Base-by-base conservation (phyloP, 1,140 invertebrate genomes). In the Capitella teleta region DNA sequence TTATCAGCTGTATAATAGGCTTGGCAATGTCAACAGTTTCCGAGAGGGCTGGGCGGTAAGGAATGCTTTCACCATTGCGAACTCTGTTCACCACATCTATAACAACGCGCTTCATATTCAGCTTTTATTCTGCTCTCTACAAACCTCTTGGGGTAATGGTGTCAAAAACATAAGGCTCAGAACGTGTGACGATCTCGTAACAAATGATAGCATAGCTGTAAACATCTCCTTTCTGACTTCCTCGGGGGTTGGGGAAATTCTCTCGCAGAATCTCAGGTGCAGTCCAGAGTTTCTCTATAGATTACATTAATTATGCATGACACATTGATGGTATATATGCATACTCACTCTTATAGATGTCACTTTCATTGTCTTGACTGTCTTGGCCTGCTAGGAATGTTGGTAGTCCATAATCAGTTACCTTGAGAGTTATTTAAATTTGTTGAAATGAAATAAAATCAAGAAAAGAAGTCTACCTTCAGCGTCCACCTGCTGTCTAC, bases 401-500 rank as follows among this genome's bases (percentile, higher is more conserved):
- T 16, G 52, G 46, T 26, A 53, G 41, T 10, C 52, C 52, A 24
- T 53, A 53, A 26, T 53, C 52, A n/a, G n/a, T n/a, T n/a, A n/a
- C n/a, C n/a, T n/a, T n/a, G n/a, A n/a, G n/a, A n/a, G n/a, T n/a
- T n/a, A n/a, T n/a, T n/a, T n/a, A n/a, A n/a, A n/a, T n/a, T n/a
- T n/a, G n/a, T n/a, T n/a, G n/a, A n/a, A n/a, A n/a, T n/a, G n/a
- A n/a, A n/a, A n/a, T n/a, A n/a, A n/a, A n/a, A n/a, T n/a, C n/a
- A n/a, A n/a, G n/a, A n/a, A n/a, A n/a, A n/a, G n/a, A n/a, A n/a
- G n/a, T n/a, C n/a, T 32, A 94, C 81, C 78, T 89, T 80, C 19
- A 94, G 78, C 71, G 90, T 86, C 88, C 89, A 94, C 40, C 89
- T 79, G 57, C 85, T 87, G 38, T 86, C 91, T 28, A 92, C 85